Base-by-base conservation (phyloP, 2,113 vertebrate species). In the Mesitornis unicolor region DNA sequence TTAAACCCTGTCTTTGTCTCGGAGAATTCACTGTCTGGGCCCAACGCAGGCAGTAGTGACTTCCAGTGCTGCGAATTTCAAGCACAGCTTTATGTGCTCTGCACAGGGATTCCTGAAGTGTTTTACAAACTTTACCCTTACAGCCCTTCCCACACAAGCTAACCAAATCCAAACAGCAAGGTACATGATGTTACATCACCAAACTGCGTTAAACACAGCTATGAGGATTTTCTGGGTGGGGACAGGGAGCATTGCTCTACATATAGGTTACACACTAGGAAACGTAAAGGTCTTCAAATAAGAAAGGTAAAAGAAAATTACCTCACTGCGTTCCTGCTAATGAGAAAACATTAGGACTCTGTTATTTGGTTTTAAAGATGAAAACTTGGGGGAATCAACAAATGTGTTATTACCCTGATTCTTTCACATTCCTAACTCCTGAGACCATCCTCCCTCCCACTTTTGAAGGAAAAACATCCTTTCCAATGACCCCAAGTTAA, bases 141-240 rank as follows among this genome's bases (percentile, higher is more conserved):
- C 4, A 88, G 42, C 54, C 33, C 26, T 51, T 70, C 19, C 45
- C 78, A 59, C 35, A 50, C 0, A 2, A 68, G 25, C 42, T 53
- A 67, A 42, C 33, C 71, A 87, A 86, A 81, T 12, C 42, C 69
- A 53, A 75, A 60, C 14, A 28, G 51, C 10, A 8, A 38, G 13
- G 29, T 38, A 33, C 5, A 1, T 2, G 7, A 10, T 6, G 16
- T 2, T 35, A 14, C 20, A 51, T 5, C 33, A 29, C 3, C 2
- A 4, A 67, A 54, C 42, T n/a, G 35, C 5, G 12, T 2, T 50
- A 28, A 50, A 54, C 22, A 60, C 31, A 42, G 10, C 8, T 24
- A 64, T 2, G 9, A 61, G 7, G 24, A 3, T 43, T 68, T 64
- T 11, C 59, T 31, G 42, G 57, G 29, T 2, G 8, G 10, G 3